Evolutionary conservation across 2,113 vertebrate genomes (phyloP), one percentile per base, ranked within the genome.

Genomic region (Corvus cornix): DNA sequence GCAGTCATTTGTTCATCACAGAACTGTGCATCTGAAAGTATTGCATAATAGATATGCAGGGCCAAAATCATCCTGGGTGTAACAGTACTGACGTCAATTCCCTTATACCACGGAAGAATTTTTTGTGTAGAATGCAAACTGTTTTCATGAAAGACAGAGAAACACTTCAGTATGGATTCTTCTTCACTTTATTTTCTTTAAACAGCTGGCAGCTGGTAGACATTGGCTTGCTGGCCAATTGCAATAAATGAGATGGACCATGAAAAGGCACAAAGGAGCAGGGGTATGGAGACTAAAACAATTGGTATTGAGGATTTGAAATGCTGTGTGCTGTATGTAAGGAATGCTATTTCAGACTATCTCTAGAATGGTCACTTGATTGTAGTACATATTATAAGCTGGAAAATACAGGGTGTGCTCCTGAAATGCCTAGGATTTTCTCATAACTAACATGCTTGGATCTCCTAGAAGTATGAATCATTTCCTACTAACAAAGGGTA

Each of bases 1-100:
- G 96, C 93, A 96, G 58, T 96, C 84, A 97, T 97, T 97, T 97
- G 89, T 69, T 95, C 90, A 94, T 96, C 80, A 78, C 16, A 92
- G 76, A 96, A 64, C 20, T 88, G 90, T 93, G 76, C 93, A 95
- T 96, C 87, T 97, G 92, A 97, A 96, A 96, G 51, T 84, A 92
- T 97, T 97, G 92, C 96, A 92, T 95, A 96, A 97, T 73, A 90
- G 77, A 90, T 75, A 93, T 30, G 48, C 69, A 85, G 91, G 93
- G 95, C 93, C 94, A 96, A 97, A 96, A 94, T 93, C 88, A 94
- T 96, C 67, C 81, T 86, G 91, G 84, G 84, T 91, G 95, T 95
- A 97, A 95, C 91, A 89, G 87, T 74, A 88, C 77, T 95, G 91
- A 97, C 91, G 95, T 94, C 95, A 96, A 93, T 93, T 92, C 88